phyloP scores from a whole-genome alignment of 2,113 vertebrate species.

The Eulemur macaco region DNA sequence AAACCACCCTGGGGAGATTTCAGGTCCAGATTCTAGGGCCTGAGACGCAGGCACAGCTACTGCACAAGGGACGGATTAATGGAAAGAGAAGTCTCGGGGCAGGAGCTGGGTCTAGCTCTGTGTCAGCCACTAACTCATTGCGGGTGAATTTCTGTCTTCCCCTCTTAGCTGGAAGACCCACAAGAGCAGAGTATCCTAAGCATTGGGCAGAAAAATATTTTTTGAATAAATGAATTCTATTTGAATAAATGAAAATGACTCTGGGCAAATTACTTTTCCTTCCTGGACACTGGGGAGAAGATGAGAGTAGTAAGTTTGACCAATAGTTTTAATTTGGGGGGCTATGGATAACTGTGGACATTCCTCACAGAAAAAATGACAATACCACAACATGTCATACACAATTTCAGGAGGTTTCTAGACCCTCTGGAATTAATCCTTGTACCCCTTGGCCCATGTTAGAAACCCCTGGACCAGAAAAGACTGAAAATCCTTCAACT shows the following conservation, averaged over 20 bases:
- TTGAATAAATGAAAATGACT: not conserved
- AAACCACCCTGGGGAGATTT: not conserved
- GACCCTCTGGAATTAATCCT: not conserved
- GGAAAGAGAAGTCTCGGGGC: not conserved
- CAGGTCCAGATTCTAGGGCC: not conserved
- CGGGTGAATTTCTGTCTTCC: not conserved
- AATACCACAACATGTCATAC: accelerated
- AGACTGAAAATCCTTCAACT: not conserved
- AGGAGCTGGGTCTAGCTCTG: not conserved
- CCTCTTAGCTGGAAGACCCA: not conserved
- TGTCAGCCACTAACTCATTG: not conserved
- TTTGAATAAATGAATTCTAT: not conserved
- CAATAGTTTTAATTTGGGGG: not conserved
- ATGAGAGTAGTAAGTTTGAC: not conserved
- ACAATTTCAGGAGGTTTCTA: not conserved
- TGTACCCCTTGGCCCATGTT: not conserved
- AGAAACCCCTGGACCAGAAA: not conserved
- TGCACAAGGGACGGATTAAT: not conserved
- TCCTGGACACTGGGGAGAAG: not conserved
- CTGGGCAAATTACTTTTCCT: not conserved
- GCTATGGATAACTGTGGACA: not conserved
- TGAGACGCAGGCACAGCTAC: not conserved
- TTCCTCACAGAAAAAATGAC: not conserved
- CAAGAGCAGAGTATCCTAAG: not conserved
- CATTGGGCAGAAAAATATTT: not conserved